These are phyloP conservation scores for Cladopsammia gracilis DNA, from an alignment of 64 coral and sea anemone genomes.

Conservation along the genomic window DNA sequence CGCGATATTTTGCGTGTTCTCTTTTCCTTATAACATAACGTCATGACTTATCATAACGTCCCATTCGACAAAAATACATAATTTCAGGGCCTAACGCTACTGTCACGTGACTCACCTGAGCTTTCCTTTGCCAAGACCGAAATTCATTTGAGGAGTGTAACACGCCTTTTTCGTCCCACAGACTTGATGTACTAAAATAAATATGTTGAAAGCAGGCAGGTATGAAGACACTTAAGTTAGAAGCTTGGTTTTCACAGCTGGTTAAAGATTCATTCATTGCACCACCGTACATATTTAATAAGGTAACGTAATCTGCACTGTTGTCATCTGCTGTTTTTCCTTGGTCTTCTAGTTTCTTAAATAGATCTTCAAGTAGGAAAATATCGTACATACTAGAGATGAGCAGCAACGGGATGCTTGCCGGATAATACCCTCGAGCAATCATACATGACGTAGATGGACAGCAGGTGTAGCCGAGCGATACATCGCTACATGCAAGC, in stretches of 20 bases:
- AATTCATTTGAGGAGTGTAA: slow-evolving; percentile 41
- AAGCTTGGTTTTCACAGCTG: background rate
- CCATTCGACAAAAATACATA: too few relatives aligned
- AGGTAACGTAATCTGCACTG: slow-evolving; percentile 33
- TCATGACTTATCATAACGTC: too few relatives aligned
- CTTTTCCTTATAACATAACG: too few relatives aligned
- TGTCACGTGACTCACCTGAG: slow-evolving; percentile 32
- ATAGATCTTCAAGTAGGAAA: slow-evolving; percentile 19
- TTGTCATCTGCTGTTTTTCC: slow-evolving; percentile 40
- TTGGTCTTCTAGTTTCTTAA: slow-evolving; percentile 19
- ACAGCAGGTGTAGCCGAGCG: slow-evolving; percentile 55
- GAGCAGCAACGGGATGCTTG: slow-evolving; percentile 43
- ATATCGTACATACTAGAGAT: slow-evolving; percentile 69
- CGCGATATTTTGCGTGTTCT: too few relatives aligned
- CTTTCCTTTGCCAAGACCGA: slow-evolving; percentile 31
- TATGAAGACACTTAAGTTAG: slow-evolving; percentile 22
- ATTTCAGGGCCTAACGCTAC: too few relatives aligned
- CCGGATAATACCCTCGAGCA: slow-evolving; percentile 32
- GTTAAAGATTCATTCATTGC: slow-evolving; percentile 61
- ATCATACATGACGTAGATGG: slow-evolving; percentile 60
- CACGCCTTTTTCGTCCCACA: slow-evolving; percentile 61
- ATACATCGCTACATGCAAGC: slow-evolving; percentile 31
- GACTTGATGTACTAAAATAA: slow-evolving; percentile 66
- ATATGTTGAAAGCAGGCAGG: slow-evolving; percentile 74
- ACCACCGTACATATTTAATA: slow-evolving; percentile 74